phyloP scores from a whole-genome alignment of 2,888 invertebrate genomes.

The Zootermopsis nevadensis region DNA sequence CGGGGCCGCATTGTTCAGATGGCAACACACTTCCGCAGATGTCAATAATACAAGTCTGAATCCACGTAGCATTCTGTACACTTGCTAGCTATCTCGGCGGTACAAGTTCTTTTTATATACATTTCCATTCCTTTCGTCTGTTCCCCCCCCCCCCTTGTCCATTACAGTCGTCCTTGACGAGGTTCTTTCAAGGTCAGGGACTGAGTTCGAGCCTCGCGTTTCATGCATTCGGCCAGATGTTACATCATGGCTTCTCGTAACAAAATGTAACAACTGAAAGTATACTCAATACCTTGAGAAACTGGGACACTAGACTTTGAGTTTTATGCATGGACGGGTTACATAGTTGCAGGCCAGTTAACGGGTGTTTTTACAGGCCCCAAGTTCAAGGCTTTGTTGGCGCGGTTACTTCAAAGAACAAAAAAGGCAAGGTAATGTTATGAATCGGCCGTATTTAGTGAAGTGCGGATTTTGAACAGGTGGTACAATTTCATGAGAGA shows the following conservation, averaged over 20 bases:
- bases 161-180: neutral
- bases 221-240: neutral
- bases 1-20: slow-evolving; percentile 1
- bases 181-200: neutral
- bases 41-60: neutral
- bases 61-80: neutral
- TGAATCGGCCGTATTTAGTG: neutral
- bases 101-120: neutral
- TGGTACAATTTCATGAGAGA: neutral
- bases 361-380: neutral
- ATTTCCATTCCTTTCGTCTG: neutral
- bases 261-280: neutral
- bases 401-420: neutral
- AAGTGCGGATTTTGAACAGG: neutral
- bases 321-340: neutral
- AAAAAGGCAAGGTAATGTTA: neutral
- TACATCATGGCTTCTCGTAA: neutral
- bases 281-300: neutral
- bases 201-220: slow-evolving; percentile 5
- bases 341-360: neutral
- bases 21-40: neutral
- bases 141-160: neutral
- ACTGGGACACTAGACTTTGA: neutral
- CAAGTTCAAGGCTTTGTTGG: neutral
- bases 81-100: neutral